phyloP scores from a whole-genome alignment of 2,113 vertebrate species.

The Lophotis ruficrista region DNA sequence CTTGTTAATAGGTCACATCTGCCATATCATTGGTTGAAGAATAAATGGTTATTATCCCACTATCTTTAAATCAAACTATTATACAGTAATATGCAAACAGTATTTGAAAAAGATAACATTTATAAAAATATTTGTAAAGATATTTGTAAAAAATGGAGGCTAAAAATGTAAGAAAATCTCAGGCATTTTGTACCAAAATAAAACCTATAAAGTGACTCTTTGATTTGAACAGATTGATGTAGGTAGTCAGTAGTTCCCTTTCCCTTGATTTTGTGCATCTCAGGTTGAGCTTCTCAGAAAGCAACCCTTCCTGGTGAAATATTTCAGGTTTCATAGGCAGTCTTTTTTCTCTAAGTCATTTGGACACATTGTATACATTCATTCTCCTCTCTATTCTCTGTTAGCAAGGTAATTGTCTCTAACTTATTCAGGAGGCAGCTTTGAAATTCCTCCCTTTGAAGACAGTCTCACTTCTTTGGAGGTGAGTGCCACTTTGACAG shows the following conservation, averaged over 20 bases:
- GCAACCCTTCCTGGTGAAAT: not conserved
- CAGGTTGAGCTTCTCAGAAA: not conserved
- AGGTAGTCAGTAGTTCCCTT: not conserved
- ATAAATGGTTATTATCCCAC: not conserved
- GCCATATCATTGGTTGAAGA: not conserved
- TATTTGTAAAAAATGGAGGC: not conserved
- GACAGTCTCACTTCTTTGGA: not conserved
- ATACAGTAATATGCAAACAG: not conserved
- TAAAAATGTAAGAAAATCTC: not conserved
- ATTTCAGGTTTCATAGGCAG: not conserved
- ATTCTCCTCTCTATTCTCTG: not conserved
- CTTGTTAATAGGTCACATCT: not conserved
- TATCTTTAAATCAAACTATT: not conserved
- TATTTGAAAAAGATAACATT: not conserved
- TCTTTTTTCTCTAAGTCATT: not conserved
- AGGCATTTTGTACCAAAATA: not conserved
- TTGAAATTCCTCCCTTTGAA: not conserved
- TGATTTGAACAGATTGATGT: not conserved
- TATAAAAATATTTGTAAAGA: not conserved
- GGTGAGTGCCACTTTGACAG: not conserved
- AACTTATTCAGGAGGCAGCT: not conserved
- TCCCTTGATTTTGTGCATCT: not conserved
- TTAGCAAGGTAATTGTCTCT: not conserved
- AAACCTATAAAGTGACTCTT: not conserved
- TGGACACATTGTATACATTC: not conserved